Base-by-base conservation (phyloP, 2,113 vertebrate genomes). In the Psettodes erumei region DNA sequence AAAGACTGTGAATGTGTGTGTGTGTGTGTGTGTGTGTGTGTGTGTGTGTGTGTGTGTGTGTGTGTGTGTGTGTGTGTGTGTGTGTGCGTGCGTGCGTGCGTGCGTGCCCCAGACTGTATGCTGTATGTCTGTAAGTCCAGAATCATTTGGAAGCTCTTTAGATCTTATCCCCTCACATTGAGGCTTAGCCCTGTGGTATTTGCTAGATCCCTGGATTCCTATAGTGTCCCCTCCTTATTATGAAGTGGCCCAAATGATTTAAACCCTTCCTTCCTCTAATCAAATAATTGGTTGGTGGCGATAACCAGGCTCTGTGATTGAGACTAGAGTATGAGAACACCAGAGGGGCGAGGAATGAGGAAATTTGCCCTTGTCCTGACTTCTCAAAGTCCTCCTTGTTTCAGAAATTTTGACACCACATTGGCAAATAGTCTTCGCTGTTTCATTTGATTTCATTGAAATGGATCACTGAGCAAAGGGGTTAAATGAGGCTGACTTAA, bases 211-310 rank as follows among this genome's bases (percentile, higher is more conserved):
- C 74, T 77, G 70, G 87, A 71, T 89, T 88, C 71, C 70, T 75
- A 64, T 66, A 78, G 51, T 74, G 65, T 77, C 75, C 59, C 71
- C 63, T 83, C 50, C 77, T 90, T 84, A 89, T 92, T 90, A 93
- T 59, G 73, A 86, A 80, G 74, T 83, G 76, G 71, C 67, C 85
- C 88, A 81, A 90, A 91, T 90, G 88, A 86, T 86, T 90, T 84
- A 89, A 90, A 89, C 85, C 63, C 82, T 75, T 88, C 83, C 86
- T 82, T 80, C 28, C 50, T 85, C 89, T 93, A 91, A 93, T 94
- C 91, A 93, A 93, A 93, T 93, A 94, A 92, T 94, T 94, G 91
- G 86, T 90, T 85, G 72, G 88, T 89, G 86, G 53, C 84, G 91
- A 93, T 92, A 91, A 90, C 68, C 62, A 68, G 25, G 55, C 73